Base-by-base conservation (phyloP, 1,140 invertebrate genomes). In the Ganaspis sp. region DNA sequence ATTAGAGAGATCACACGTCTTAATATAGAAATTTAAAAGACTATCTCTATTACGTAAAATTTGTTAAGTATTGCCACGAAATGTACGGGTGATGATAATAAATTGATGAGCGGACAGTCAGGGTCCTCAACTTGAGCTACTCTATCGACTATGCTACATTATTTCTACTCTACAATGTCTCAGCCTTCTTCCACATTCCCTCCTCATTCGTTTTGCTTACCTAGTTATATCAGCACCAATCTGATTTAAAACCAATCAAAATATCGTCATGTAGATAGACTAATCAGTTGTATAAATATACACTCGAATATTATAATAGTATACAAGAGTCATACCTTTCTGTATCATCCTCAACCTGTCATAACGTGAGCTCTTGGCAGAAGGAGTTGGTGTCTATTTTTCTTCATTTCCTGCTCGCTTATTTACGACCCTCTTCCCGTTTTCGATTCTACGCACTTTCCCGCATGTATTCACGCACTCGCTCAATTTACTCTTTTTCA, bases 1-100 rank as follows among this genome's bases (percentile, higher is more conserved):
- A 90, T 90, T 89, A 90, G 89, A 90, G 90, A 91, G 90, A 91
- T 91, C 90, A 91, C 90, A 90, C 90, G 89, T 90, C 87, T 91
- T 91, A 91, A 90, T 89, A 86, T 90, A 90, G 88, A 90, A 90
- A 90, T 90, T 90, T 89, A 89, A 90, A 90, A 91, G 89, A 90
- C 89, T 90, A 90, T 89, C 84, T 87, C 87, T 90, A 90, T 86
- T 87, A 87, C 87, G 88, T 90, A 84, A 90, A 89, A 88, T 86
- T 76, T 73, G 34, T 86, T 85, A 90, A 88, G 87, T 91, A 91
- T 91, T 90, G 89, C 90, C 89, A 90, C 89, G 83, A 90, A 89
- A 87, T 86, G 80, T 89, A 86, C 83, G 84, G 84, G 76, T 82
- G 85, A 86, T 83, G 83, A 84, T 87, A 83, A 84, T 83, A 81